Evolutionary conservation across 53 echinoderm and acorn worm species (phyloP).

Genomic region (Mesocentrotus franciscanus): DNA sequence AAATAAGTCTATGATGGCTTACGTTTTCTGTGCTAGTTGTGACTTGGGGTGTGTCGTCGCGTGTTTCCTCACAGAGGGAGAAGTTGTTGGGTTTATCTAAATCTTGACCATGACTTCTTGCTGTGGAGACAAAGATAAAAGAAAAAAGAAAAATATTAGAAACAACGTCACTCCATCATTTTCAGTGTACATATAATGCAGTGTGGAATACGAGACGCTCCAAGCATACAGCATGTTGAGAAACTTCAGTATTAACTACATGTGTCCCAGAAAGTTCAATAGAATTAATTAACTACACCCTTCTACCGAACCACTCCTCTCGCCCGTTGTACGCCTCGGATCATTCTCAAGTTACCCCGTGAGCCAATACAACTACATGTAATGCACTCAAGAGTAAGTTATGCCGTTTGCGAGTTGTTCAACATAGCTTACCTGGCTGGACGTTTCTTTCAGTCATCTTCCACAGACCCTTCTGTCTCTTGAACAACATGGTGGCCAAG

Average conservation of each 20-base stretch:
- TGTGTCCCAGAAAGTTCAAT: too few species aligned
- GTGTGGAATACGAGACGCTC: too few species aligned
- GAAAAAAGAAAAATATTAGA: background rate
- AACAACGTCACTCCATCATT: too few species aligned
- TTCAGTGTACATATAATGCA: too few species aligned
- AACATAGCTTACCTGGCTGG: background rate
- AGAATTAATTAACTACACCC: too few species aligned
- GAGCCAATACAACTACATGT: too few species aligned
- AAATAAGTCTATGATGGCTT: too few species aligned
- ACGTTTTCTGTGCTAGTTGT: background rate
- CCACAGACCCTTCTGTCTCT: conserved; percentile 4
- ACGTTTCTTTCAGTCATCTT: background rate
- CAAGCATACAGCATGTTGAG: too few species aligned
- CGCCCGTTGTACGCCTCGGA: too few species aligned
- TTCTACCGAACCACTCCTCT: too few species aligned
- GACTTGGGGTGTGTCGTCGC: background rate
- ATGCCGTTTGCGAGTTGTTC: background rate
- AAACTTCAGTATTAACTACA: too few species aligned
- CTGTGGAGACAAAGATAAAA: background rate
- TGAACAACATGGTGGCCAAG: conserved; percentile 28
- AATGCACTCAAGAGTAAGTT: background rate
- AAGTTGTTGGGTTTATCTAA: background rate
- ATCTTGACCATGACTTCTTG: background rate
- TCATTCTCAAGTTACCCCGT: too few species aligned
- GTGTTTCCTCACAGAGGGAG: background rate